These are phyloP conservation scores for Urocolius indicus DNA, from an alignment of 2,113 vertebrate species.

Conservation along the genomic window DNA sequence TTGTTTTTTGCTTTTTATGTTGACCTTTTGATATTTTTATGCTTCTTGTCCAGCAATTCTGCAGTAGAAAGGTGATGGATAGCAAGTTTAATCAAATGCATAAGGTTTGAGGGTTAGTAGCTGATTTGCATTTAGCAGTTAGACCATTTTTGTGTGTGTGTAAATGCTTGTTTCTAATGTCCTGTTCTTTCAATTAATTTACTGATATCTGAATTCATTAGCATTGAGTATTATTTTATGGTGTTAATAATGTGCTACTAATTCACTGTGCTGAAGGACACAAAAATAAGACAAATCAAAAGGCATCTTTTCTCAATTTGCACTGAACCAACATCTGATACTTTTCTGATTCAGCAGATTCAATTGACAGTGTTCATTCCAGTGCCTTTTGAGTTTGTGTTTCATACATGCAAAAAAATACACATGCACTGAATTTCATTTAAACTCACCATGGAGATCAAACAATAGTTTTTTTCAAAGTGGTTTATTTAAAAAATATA, in stretches of 20 bases:
- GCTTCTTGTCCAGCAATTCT: not conserved
- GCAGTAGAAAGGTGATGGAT: not conserved
- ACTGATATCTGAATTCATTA: not conserved
- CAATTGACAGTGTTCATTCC: not conserved
- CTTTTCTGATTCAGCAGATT: not conserved
- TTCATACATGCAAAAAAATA: not conserved
- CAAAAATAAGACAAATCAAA: not conserved
- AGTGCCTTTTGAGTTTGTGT: not conserved
- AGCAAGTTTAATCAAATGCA: not conserved
- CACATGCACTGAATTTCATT: not conserved
- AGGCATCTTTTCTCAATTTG: not conserved
- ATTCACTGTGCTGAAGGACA: not conserved
- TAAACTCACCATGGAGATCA: not conserved
- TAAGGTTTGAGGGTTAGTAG: not conserved
- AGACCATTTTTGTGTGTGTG: not conserved
- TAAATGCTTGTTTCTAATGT: not conserved
- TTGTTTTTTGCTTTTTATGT: not conserved
- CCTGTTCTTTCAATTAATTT: not conserved
- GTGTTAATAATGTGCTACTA: not conserved
- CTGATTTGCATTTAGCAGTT: not conserved
- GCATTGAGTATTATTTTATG: not conserved
- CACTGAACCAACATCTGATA: not conserved
- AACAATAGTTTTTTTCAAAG: not conserved
- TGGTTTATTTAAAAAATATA: not conserved
- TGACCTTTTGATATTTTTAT: not conserved